Evolutionary conservation across 2,888 invertebrate species (phyloP).

Genomic region (Acrocera orbiculus): DNA sequence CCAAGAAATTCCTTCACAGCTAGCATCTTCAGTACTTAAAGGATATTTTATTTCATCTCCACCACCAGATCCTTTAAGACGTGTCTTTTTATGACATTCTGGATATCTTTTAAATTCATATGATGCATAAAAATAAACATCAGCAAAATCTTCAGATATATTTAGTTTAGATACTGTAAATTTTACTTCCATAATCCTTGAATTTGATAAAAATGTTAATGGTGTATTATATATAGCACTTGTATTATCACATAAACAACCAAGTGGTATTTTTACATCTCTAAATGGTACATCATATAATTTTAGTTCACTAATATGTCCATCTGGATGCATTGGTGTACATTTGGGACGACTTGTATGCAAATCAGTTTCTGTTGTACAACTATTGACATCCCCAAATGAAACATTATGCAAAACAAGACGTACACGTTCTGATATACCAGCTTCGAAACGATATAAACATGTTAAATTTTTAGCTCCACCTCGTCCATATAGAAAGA

Average conservation of each 20-base stretch:
- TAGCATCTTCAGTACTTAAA: conserved; percentile 35
- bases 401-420: conserved; percentile 52
- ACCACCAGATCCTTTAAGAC: conserved; percentile 45
- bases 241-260: conserved; percentile 64
- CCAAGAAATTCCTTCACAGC: conserved; percentile 43
- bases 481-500: conserved; percentile 68
- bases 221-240: conserved; percentile 39
- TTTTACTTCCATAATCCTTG: conserved; percentile 54
- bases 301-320: conserved; percentile 36
- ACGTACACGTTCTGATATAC: conserved; percentile 44
- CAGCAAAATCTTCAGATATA: conserved; percentile 64
- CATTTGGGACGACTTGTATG: conserved; percentile 52
- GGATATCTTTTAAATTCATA: conserved; percentile 47
- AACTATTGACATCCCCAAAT: conserved; percentile 47
- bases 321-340: conserved; percentile 26
- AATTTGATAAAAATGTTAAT: conserved; percentile 44
- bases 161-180: conserved; percentile 56
- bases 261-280: conserved; percentile 48
- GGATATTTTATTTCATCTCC: conserved; percentile 47
- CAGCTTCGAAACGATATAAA: conserved; percentile 56
- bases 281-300: conserved; percentile 50
- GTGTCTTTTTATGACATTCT: conserved; percentile 46
- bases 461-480: conserved; percentile 61
- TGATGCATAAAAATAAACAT: conserved; percentile 58
- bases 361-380: conserved; percentile 51